Conservation (phyloP, 1,140 invertebrate genomes). For the Tigriopus japonicus region DNA sequence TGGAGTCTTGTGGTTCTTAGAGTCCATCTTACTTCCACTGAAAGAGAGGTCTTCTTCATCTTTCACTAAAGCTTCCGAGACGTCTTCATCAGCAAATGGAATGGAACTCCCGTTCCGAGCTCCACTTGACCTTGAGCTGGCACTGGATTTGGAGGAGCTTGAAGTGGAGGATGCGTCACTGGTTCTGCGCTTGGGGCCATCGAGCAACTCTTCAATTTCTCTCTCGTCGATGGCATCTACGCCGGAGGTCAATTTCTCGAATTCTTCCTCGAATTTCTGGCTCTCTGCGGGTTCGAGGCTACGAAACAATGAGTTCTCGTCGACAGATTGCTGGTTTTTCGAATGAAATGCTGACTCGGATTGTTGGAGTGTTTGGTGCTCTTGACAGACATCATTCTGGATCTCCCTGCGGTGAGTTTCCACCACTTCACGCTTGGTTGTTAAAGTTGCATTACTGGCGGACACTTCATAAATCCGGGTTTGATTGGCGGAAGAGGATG, state of each 20-base stretch:
- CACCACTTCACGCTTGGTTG: no score
- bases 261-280: slow-evolving; percentile 4
- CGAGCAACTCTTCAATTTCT: background rate
- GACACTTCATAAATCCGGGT: background rate
- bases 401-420: no score
- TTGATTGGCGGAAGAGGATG: background rate
- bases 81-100: no score
- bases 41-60: no score
- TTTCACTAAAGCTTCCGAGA: no score
- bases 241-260: background rate
- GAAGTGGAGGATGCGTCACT: background rate
- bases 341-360: no score
- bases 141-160: background rate
- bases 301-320: background rate
- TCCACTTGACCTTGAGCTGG: background rate
- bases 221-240: background rate
- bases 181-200: background rate
- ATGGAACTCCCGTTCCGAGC: no score
- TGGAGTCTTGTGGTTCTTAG: no score
- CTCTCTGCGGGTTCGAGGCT: background rate
- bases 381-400: no score
- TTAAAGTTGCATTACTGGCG: background rate
- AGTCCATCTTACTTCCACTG: no score
- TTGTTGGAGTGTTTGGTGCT: no score
- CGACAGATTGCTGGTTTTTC: no score